A percentile compares a stretch with the other conserved stretches of the same genome.
phyloP scores from a whole-genome alignment of 1,140 invertebrate genomes.

The Eciton burchellii region DNA sequence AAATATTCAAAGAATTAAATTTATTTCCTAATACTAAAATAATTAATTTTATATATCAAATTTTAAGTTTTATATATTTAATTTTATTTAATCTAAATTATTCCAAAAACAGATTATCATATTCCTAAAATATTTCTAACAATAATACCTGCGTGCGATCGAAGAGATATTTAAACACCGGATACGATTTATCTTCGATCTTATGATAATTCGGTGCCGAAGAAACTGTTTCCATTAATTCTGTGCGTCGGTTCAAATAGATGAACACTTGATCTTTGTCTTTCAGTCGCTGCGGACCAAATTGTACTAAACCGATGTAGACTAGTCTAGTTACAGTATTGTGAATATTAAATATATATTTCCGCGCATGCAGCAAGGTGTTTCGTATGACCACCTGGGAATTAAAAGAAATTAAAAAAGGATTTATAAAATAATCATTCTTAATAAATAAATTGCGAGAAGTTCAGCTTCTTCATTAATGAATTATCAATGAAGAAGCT shows the following conservation, averaged over 20 bases:
- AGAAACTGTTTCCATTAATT: slow-evolving; percentile 89
- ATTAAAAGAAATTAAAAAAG: neutral
- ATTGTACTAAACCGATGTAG: slow-evolving; percentile 90
- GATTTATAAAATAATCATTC: neutral
- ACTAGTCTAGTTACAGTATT: slow-evolving; percentile 87
- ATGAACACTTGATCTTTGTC: slow-evolving; percentile 91
- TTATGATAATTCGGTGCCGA: slow-evolving; percentile 88
- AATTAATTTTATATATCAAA: neutral
- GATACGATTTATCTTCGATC: slow-evolving; percentile 88
- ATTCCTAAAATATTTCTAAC: neutral
- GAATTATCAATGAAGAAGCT: neutral
- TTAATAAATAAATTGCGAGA: slow-evolving; percentile 10
- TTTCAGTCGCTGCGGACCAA: slow-evolving; percentile 88
- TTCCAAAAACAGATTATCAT: neutral
- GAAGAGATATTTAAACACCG: slow-evolving; percentile 87
- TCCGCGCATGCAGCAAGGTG: slow-evolving; percentile 87
- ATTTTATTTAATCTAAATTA: neutral
- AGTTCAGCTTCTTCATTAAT: neutral
- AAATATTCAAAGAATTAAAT: neutral
- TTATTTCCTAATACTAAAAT: neutral
- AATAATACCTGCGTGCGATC: slow-evolving; percentile 81
- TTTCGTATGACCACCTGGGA: slow-evolving; percentile 75
- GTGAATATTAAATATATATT: slow-evolving; percentile 89
- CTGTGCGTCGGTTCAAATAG: slow-evolving; percentile 88
- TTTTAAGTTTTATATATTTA: neutral